Evolutionary conservation across 1,140 invertebrate genomes (phyloP).

Genomic region (Scaptomyza montana): DNA sequence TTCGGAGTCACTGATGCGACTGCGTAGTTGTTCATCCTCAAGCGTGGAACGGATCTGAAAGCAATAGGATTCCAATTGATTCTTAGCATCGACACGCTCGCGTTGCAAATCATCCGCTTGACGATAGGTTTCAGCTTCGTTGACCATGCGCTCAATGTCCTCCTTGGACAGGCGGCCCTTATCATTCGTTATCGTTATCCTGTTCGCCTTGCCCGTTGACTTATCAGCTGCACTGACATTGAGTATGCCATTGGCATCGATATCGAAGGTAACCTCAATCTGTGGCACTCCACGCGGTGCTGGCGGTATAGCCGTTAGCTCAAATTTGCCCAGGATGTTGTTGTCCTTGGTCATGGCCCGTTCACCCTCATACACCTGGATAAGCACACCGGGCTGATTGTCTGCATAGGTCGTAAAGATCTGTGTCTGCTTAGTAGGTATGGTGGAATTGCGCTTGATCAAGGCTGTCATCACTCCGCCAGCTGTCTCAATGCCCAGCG

Average conservation of each 20-base stretch:
- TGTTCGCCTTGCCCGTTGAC: slow-evolving; percentile 97
- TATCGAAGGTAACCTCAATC: slow-evolving; percentile 96
- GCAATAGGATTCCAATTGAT: slow-evolving; percentile 96
- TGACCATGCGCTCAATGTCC: slow-evolving; percentile 98
- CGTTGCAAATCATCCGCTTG: slow-evolving; percentile 95
- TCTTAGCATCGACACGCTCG: slow-evolving; percentile 94
- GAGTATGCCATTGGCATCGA: slow-evolving; percentile 94
- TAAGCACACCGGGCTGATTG: slow-evolving; percentile 97
- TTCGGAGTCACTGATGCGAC: slow-evolving; percentile 94
- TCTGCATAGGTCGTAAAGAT: slow-evolving; percentile 98
- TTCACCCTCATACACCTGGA: slow-evolving; percentile 95
- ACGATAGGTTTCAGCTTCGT: slow-evolving; percentile 97
- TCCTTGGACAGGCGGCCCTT: slow-evolving; percentile 97
- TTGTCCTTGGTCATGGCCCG: slow-evolving; percentile 96
- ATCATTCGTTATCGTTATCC: slow-evolving; percentile 99
- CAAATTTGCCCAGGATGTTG: slow-evolving; percentile 96
- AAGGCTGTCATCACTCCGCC: slow-evolving; percentile 97
- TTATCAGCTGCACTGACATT: slow-evolving; percentile 95
- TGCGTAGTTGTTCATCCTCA: slow-evolving; percentile 94
- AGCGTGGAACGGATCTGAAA: slow-evolving; percentile 98
- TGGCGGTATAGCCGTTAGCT: slow-evolving; percentile 95
- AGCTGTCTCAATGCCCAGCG: slow-evolving; percentile 98
- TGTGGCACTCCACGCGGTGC: slow-evolving; percentile 96
- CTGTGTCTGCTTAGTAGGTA: slow-evolving; percentile 97
- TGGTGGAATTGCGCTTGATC: slow-evolving; percentile 97